A percentile compares a stretch with the other conserved stretches of the same genome.
Evolutionary conservation across 2,888 invertebrate species (phyloP).

Genomic region (Platerodrilus igneus): DNA sequence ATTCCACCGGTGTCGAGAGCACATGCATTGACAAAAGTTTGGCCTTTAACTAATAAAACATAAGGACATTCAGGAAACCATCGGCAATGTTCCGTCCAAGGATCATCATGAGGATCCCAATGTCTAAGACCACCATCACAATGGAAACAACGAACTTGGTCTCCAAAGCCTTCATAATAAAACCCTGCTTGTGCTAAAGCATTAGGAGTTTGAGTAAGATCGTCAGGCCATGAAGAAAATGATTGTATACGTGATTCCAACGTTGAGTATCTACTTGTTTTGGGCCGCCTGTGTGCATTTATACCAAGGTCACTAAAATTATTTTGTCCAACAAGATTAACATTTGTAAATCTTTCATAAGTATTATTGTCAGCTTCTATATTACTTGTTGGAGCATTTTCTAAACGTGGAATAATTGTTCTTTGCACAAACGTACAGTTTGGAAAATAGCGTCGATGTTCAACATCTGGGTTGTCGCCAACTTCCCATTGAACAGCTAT

Average conservation of each 20-base stretch:
- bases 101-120: constrained; percentile 87
- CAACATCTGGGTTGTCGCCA: constrained; percentile 64
- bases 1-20: constrained; percentile 42
- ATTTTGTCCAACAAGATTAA: constrained; percentile 37
- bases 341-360: constrained; percentile 16
- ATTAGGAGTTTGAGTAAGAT: constrained; percentile 69
- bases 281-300: constrained; percentile 56
- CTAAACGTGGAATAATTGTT: constrained; percentile 45
- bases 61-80: constrained; percentile 91
- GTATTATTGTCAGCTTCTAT: constrained; percentile 1
- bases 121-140: constrained; percentile 88
- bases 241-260: constrained; percentile 65
- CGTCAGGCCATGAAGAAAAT: constrained; percentile 72
- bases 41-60: constrained; percentile 75
- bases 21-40: constrained; percentile 63
- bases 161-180: constrained; percentile 71
- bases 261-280: constrained; percentile 64
- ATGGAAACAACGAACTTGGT: constrained; percentile 86
- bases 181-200: constrained; percentile 83
- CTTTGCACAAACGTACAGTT: constrained; percentile 53
- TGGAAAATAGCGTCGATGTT: constrained; percentile 62
- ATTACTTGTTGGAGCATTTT: constrained; percentile 11
- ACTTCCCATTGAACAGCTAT: constrained; percentile 62
- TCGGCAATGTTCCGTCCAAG: constrained; percentile 90
- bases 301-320: constrained; percentile 58